Evolutionary conservation across 2,797 vertebrate species (phyloP).

Genomic region (Staurois parvus): DNA sequence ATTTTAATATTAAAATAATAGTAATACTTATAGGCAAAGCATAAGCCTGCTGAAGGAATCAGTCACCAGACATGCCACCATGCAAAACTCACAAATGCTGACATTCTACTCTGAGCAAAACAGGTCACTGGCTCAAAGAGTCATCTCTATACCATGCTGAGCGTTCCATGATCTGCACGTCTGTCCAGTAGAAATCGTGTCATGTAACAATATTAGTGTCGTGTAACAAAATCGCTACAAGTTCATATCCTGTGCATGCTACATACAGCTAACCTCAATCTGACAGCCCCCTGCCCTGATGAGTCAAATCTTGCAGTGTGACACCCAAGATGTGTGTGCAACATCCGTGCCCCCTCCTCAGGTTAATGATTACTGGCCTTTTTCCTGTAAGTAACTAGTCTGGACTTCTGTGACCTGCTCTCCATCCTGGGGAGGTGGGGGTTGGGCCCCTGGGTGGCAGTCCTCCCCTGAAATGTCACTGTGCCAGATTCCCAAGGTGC

Average conservation of each 20-base stretch:
- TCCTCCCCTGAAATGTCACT: conserved; percentile 17
- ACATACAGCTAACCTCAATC: not conserved
- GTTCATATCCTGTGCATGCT: not conserved
- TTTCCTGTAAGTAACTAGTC: conserved; percentile 25
- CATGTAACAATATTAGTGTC: not conserved
- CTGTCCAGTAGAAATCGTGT: not conserved
- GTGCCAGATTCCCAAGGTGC: conserved; percentile 47
- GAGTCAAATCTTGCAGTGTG: not conserved
- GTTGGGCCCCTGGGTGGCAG: conserved; percentile 19
- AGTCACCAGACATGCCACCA: too few species aligned
- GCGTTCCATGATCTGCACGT: not conserved
- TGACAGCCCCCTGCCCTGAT: not conserved
- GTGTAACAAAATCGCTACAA: not conserved
- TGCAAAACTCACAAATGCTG: not conserved
- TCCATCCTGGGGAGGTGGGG: not conserved
- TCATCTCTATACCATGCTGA: too few species aligned
- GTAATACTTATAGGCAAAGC: too few species aligned
- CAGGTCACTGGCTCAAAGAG: too few species aligned
- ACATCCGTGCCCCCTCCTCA: not conserved
- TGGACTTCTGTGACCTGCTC: not conserved
- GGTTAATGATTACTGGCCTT: not conserved
- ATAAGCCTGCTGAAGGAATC: not conserved
- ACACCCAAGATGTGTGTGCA: not conserved
- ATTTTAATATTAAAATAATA: too few species aligned
- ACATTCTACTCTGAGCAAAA: not conserved